Base-by-base conservation (phyloP, 2,888 invertebrate species). In the Eilema griseolum region DNA sequence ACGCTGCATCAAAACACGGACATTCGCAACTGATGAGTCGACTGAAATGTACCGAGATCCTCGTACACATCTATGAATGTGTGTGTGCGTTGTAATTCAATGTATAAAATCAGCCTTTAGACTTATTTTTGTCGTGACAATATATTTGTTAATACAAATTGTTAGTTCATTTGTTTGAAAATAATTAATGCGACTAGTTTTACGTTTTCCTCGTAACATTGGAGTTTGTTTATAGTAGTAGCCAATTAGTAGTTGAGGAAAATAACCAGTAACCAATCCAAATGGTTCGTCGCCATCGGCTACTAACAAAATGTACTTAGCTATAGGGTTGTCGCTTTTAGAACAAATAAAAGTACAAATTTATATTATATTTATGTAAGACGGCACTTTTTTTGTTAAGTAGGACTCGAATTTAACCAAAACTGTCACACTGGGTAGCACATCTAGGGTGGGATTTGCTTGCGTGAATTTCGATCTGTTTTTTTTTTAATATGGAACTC, bases 231-330 rank as follows among this genome's bases (percentile, higher is more conserved):
- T 85, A 83, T 83, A 37, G 33, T 28, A 79, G 78, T 81, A 72
- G 79, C 82, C 78, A 83, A 86, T 85, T 84, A 87, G 81, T 60
- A 26, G 11, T 83, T 63, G 71, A 86, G 87, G 88, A 87, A 87
- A 87, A 86, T 80, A 61, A 31, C 76, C 77, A 61, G 61, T 70
- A 65, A 41, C 69, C 67, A 66, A 69, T 67, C 23, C n/a, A n/a
- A 52, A n/a, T 26, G 33, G 24, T 23, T 2, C 33, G 33, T 24
- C 23, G 57, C 63, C 26, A 37, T 57, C 59, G 26, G 23, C 24
- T 20, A 37, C 20, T 14, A 63, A 23, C 11, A 26, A 61, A 61
- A 33, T 59, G 8, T 61, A 61, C 61, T 28, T 33, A 61, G 28
- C 33, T 20, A 61, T 31, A 61, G 61, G 61, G 61, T 11, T 61